Evolutionary conservation across 1,140 invertebrate genomes (phyloP).

Genomic region (Dendrolimus punctatus): DNA sequence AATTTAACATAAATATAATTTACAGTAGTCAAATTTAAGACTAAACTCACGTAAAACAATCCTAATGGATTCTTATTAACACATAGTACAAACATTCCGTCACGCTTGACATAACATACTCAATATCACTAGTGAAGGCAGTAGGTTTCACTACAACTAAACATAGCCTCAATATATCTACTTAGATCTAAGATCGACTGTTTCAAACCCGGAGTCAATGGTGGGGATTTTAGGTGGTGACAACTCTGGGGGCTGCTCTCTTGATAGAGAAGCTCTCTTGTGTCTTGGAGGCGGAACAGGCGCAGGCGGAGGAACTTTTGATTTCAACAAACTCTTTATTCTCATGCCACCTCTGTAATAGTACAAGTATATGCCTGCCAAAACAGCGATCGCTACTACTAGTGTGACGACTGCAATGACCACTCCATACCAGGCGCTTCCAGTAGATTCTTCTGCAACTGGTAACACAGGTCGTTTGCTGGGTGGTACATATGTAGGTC

Average conservation of each 20-base stretch:
- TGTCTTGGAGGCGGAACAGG: conserved; percentile 55
- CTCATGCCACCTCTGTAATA: conserved; percentile 66
- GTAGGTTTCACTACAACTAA: conserved; percentile 21
- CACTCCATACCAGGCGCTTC: conserved; percentile 50
- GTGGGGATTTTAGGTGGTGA: conserved; percentile 38
- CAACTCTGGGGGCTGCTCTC: conserved; percentile 48
- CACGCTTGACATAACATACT: conserved; percentile 14
- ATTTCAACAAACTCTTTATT: conserved; percentile 61
- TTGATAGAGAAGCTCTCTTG: conserved; percentile 45
- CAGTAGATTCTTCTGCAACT: conserved; percentile 41
- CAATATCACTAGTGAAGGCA: conserved; percentile 32
- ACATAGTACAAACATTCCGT: conserved; percentile 7
- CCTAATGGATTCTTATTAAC: conserved; percentile 11
- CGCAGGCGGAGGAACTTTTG: conserved; percentile 34
- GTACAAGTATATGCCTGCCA: conserved; percentile 61
- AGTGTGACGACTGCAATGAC: conserved; percentile 49
- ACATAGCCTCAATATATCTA: conserved; percentile 21
- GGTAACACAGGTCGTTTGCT: conserved; percentile 44
- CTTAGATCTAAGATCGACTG: conserved; percentile 54
- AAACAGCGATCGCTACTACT: conserved; percentile 42
- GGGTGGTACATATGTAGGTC: conserved; percentile 56
- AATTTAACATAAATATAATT: conserved; percentile 50
- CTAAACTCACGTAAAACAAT: conserved; percentile 14
- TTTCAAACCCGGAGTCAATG: conserved; percentile 59
- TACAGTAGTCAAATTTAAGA: conserved; percentile 31